Percentiles rank a stretch among this genome's conserved stretches.
Conservation (phyloP, 2,797 vertebrate species). For the Brachyalestes nurse region DNA sequence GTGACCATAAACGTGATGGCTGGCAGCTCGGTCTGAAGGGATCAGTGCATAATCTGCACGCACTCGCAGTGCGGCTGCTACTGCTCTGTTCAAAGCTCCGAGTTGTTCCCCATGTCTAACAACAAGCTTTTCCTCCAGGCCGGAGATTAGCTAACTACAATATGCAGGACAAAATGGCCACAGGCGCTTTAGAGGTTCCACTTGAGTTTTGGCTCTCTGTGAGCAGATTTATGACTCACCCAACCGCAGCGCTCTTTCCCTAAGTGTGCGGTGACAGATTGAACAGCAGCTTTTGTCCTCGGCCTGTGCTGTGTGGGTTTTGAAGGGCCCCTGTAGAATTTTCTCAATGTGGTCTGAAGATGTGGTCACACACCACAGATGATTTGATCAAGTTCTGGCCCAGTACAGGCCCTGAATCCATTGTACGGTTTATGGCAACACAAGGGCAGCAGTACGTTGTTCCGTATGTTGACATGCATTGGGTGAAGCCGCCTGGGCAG, state of each 20-base stretch:
- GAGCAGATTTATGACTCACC: constrained; percentile 52
- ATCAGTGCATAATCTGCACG: constrained; percentile 7
- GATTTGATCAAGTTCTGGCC: constrained; percentile 39
- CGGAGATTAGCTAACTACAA: constrained; percentile 44
- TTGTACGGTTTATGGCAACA: neutral
- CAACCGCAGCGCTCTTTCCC: constrained; percentile 54
- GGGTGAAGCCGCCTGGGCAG: neutral
- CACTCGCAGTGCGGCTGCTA: neutral
- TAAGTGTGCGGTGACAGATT: constrained; percentile 58
- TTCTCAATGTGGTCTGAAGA: constrained; percentile 43
- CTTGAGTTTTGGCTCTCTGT: constrained; percentile 48
- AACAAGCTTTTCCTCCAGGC: constrained; percentile 35
- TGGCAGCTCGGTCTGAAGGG: constrained; percentile 7
- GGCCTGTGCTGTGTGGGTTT: constrained; percentile 51
- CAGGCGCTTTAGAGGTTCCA: constrained; percentile 50
- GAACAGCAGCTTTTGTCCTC: constrained; percentile 56
- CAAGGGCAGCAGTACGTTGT: neutral
- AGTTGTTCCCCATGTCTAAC: constrained; percentile 28
- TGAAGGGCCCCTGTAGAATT: constrained; percentile 47
- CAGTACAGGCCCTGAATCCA: neutral
- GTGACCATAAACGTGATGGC: neutral
- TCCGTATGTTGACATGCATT: neutral
- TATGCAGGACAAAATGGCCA: constrained; percentile 45
- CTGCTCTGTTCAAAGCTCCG: constrained; percentile 9
- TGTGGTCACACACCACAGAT: constrained; percentile 41